Evolutionary conservation across 2,888 invertebrate species (phyloP).

Genomic region (Yponomeuta sedellus): DNA sequence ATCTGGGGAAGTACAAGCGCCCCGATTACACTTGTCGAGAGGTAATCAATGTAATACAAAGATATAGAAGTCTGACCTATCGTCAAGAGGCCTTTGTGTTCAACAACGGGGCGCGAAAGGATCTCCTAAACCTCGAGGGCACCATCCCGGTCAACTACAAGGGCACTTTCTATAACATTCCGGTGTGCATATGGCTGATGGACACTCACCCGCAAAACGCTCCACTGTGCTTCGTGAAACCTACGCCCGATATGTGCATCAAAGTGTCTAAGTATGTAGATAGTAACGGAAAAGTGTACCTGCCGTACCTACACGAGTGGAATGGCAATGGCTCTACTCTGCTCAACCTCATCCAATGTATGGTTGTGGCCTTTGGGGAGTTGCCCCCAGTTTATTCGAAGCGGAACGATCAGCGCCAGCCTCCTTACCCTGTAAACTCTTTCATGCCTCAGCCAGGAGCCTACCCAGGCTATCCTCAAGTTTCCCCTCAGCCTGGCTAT

Average conservation of each 20-base stretch:
- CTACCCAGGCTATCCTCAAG: conserved; percentile 59
- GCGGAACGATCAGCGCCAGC: conserved; percentile 75
- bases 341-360: conserved; percentile 90
- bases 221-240: conserved; percentile 95
- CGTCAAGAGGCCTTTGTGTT: conserved; percentile 81
- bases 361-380: conserved; percentile 95
- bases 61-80: conserved; percentile 62
- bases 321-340: conserved; percentile 87
- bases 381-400: conserved; percentile 94
- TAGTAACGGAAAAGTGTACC: conserved; percentile 95
- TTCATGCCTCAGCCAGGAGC: conserved; percentile 65
- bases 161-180: conserved; percentile 95
- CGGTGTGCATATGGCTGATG: conserved; percentile 96
- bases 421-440: conserved; percentile 73
- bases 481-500: conserved; percentile 45
- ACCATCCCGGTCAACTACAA: conserved; percentile 95
- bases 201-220: conserved; percentile 98
- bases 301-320: conserved; percentile 99
- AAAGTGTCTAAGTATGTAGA: conserved; percentile 97
- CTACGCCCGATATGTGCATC: conserved; percentile 96
- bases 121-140: conserved; percentile 89
- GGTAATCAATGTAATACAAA: conserved; percentile 61
- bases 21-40: conserved; percentile 64
- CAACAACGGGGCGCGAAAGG: conserved; percentile 89
- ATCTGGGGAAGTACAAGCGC: conserved; percentile 63